Evolutionary conservation across 2,888 invertebrate genomes (phyloP).

Genomic region (Cryptosula pallasiana): DNA sequence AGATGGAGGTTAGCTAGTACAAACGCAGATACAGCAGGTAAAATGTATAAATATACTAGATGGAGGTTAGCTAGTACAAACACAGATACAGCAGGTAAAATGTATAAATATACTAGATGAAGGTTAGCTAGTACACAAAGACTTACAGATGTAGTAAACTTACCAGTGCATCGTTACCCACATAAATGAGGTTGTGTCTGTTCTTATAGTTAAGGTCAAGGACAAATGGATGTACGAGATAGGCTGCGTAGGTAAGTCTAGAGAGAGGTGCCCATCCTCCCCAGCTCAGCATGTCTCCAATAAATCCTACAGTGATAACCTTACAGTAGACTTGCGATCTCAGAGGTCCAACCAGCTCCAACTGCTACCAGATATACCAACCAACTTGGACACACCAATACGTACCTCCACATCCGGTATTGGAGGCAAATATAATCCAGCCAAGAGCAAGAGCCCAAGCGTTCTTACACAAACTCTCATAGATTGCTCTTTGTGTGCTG

Average conservation of each 20-base stretch:
- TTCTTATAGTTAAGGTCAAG: neutral
- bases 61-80: too few relatives aligned
- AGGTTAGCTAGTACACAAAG: too few relatives aligned
- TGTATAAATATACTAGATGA: too few relatives aligned
- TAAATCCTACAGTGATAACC: neutral
- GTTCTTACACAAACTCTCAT: neutral
- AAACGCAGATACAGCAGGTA: too few relatives aligned
- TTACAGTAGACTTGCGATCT: too few relatives aligned
- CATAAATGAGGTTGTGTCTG: conserved; percentile 19
- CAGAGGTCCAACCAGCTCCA: too few relatives aligned
- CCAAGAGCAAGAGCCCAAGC: conserved; percentile 27
- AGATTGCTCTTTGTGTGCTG: neutral
- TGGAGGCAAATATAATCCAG: conserved; percentile 27
- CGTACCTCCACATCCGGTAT: conserved; percentile 27
- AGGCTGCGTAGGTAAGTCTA: conserved; percentile 23
- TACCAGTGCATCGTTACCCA: neutral
- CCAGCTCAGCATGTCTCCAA: conserved; percentile 9
- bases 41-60: too few relatives aligned
- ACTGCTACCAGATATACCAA: too few relatives aligned
- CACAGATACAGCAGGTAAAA: too few relatives aligned
- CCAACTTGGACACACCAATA: neutral
- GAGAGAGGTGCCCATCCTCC: conserved; percentile 14
- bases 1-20: too few relatives aligned
- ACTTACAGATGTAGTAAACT: too few relatives aligned
- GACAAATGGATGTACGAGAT: conserved; percentile 11